Evolutionary conservation across 2,797 vertebrate species (phyloP), one percentile per base, ranked within the genome.

Genomic region (Lithobates pipiens): DNA sequence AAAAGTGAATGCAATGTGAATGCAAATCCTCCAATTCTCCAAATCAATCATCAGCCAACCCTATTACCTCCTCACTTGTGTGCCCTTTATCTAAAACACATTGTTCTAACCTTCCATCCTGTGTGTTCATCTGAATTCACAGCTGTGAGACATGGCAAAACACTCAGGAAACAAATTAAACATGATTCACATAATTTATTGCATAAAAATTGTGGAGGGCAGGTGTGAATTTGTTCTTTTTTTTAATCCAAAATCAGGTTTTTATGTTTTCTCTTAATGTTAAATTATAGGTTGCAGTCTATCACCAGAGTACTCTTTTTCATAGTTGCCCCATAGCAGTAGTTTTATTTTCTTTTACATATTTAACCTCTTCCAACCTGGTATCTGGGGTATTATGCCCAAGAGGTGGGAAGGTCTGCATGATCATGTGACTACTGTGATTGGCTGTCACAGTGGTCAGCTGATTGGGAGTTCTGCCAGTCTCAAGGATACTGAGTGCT

Each of bases 71-170:
- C 42, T 21, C 50, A 46, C 18, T 42, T 39, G n/a, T 44, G 50
- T 39, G 10, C 18, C 13, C 50, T 23, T 73, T 74, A 36, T 34
- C n/a, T 23, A 57, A 83, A 67, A 67, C 63, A 32, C 9, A 6
- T 68, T 83, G 81, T 76, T 76, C 44, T 71, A 32, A 36, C 72
- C 68, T 50, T 39, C 36, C 46, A 67, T 67, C 29, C 39, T 83
- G 72, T 76, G 63, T 83, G 57, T 23, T 27, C 36, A 39, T 39
- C 42, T 76, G 72, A 76, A 54, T 68, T 21, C 34, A 54, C 71
- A 83, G 39, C 61, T 76, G 71, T 3, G 18, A 36, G 73, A 76
- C 44, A 69, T 76, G 63, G 75, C 63, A 68, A 65, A 44, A 44
- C 77, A 42, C 21, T 21, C 25, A 68, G 39, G 18, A 46, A 68